phyloP scores from a whole-genome alignment of 2,888 invertebrate genomes.

The Lasioglossum morio region DNA sequence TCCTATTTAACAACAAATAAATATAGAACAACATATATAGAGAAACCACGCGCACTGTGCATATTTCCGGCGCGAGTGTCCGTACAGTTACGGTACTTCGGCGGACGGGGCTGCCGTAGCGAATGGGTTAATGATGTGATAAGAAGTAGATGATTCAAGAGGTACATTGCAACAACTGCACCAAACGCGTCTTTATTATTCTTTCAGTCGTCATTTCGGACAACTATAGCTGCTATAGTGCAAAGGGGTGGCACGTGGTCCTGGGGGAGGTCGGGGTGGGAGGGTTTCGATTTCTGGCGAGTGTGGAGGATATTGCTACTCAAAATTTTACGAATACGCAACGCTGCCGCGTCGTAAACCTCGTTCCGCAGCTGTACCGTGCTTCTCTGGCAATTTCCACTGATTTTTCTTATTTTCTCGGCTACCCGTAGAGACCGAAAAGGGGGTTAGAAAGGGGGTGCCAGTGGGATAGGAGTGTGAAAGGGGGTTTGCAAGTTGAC shows the following conservation, averaged over 20 bases:
- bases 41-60: too few relatives aligned
- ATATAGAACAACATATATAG: too few relatives aligned
- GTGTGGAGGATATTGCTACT: constrained; percentile 29
- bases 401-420: constrained; percentile 21
- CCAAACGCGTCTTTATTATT: neutral
- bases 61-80: too few relatives aligned
- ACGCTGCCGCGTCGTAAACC: constrained; percentile 18
- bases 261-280: neutral
- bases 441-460: neutral
- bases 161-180: neutral
- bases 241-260: neutral
- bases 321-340: constrained; percentile 51
- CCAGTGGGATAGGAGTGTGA: neutral
- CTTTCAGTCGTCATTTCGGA: neutral
- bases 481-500: neutral
- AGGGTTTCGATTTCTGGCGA: constrained; percentile 35
- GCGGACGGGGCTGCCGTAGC: too few relatives aligned
- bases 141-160: neutral
- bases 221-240: neutral
- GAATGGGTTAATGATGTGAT: too few relatives aligned
- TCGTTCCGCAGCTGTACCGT: neutral
- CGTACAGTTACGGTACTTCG: too few relatives aligned
- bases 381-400: constrained; percentile 10
- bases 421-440: too few relatives aligned
- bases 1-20: too few relatives aligned